Evolutionary conservation across 2,797 vertebrate genomes (phyloP).

Genomic region (Parotocinclus haroldoi): DNA sequence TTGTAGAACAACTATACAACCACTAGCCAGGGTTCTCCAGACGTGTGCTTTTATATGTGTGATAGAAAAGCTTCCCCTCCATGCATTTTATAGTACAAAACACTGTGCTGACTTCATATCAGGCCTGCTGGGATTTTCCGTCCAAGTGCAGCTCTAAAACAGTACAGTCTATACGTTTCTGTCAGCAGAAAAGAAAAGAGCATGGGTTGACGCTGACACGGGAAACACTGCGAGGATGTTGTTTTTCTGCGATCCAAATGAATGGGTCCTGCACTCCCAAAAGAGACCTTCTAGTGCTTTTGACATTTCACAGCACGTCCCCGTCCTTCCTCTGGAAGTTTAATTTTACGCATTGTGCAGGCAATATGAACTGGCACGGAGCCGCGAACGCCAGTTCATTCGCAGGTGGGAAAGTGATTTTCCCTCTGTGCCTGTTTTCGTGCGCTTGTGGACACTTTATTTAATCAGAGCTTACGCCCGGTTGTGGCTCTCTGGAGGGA

Average conservation of each 20-base stretch:
- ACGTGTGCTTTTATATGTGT: no score
- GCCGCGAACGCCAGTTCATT: conserved; percentile 10
- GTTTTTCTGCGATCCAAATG: conserved; percentile 8
- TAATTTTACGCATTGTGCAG: conserved; percentile 20
- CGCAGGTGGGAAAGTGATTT: conserved; percentile 28
- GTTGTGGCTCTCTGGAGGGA: conserved; percentile 14
- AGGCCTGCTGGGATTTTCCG: conserved; percentile 13
- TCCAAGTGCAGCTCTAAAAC: not conserved
- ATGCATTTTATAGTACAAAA: not conserved
- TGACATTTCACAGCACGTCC: conserved; percentile 38
- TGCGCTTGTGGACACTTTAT: conserved; percentile 24
- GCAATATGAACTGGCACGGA: conserved; percentile 30
- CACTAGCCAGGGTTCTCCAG: no score
- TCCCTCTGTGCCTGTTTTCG: conserved; percentile 22
- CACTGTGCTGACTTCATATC: not conserved
- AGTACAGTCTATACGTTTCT: not conserved
- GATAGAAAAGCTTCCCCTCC: no score
- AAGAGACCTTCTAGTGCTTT: conserved; percentile 16
- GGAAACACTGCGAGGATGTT: conserved; percentile 18
- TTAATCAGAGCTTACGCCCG: conserved; percentile 21
- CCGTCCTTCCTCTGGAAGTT: conserved; percentile 23
- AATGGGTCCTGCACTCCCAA: conserved; percentile 22
- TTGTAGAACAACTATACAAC: no score
- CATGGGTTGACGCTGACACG: conserved; percentile 9
- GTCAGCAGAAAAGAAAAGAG: conserved; percentile 4